Percentiles rank a stretch among this genome's conserved stretches.
Evolutionary conservation across 2,797 vertebrate species (phyloP).

Genomic region (Selene dorsalis): DNA sequence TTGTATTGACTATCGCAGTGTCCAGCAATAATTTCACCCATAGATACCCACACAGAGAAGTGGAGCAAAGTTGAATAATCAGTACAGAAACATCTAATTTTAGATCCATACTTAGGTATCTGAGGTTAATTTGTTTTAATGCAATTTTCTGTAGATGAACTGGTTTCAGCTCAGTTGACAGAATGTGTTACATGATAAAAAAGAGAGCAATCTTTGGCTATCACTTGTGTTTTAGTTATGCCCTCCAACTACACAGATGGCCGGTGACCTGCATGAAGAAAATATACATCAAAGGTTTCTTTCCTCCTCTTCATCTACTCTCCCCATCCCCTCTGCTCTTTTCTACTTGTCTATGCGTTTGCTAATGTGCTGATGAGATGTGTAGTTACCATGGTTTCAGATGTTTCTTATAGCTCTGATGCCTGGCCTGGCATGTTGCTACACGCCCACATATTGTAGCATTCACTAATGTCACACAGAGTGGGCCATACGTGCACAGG

Average conservation of each 20-base stretch:
- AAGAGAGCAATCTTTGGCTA: not conserved
- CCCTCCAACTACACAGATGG: slow-evolving; percentile 7
- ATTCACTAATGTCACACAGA: slow-evolving; percentile 56
- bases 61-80: slow-evolving; percentile 6
- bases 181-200: not conserved
- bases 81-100: not conserved
- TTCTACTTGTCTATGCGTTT: slow-evolving; percentile 47
- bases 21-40: slow-evolving; percentile 30
- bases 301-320: slow-evolving; percentile 42
- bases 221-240: not conserved
- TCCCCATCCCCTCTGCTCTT: slow-evolving; percentile 40
- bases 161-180: not conserved
- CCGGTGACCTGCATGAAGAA: slow-evolving; percentile 16
- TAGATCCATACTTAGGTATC: not conserved
- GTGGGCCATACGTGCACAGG: not conserved
- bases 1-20: slow-evolving; percentile 47
- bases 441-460: slow-evolving; percentile 72
- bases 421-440: slow-evolving; percentile 70
- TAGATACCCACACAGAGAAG: slow-evolving; percentile 6
- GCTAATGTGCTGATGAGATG: slow-evolving; percentile 64
- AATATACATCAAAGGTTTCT: slow-evolving; percentile 18
- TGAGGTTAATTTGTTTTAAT: not conserved
- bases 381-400: slow-evolving; percentile 78
- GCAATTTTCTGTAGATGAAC: slow-evolving; percentile 1
- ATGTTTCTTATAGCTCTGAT: slow-evolving; percentile 72